Base-by-base conservation (phyloP, 2,797 vertebrate species). In the Silurus aristotelis region DNA sequence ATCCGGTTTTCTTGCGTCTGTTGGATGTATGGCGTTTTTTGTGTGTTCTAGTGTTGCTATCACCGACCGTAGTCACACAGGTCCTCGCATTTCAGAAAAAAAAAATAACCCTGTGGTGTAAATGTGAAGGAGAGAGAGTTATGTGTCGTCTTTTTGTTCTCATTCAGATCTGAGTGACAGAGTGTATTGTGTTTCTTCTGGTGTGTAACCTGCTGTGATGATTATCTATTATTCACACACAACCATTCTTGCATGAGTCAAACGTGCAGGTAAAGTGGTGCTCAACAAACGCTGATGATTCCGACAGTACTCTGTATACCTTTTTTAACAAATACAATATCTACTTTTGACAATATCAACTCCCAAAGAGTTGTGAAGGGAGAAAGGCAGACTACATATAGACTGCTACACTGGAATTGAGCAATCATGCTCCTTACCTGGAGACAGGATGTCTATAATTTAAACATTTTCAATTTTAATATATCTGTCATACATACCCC, bases 171-270 rank as follows among this genome's bases (percentile, higher is more conserved):
- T 72, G 67, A 72, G 20, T 43, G 67, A 55, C 56, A 81, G 15
- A 31, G 58, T 70, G 80, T 60, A 80, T 85, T 61, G 76, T 83
- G 81, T 87, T 87, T 83, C 87, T 38, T 75, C 55, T 48, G 25
- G 60, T 79, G 80, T 71, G 48, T 58, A 52, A 85, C 75, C 60
- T 79, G 77, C 46, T 80, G 75, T 73, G 64, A 83, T 85, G 81
- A 83, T 83, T 27, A 87, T 87, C 48, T 75, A 87, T 87, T 85
- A 87, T 87, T 87, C 76, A 87, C 55, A 56, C 68, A 27, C 6
- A 46, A 17, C 25, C 17, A 67, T 6, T 31, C 46, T 52, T 27
- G 58, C 31, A 38, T 25, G 75, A 84, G 55, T 79, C 66, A 25
- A 46, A 43, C 14, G 6, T 67, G 61, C 72, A 77, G 83, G 17